Percentiles rank a stretch among this genome's conserved stretches.
Conservation (phyloP, 2,888 invertebrate genomes). For the Pteria penguin region DNA sequence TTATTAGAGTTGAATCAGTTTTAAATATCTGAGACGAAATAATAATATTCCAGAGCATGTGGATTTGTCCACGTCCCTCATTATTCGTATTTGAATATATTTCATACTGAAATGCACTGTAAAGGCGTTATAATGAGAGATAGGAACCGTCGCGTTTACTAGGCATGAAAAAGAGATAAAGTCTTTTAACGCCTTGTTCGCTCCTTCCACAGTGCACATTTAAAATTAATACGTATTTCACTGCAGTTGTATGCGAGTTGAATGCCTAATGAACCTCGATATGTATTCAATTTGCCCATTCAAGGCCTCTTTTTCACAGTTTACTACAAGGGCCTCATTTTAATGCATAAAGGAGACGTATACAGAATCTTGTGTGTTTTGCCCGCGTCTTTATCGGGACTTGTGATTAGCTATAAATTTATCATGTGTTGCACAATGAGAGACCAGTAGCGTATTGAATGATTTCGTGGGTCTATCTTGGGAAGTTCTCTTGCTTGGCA, state of each 20-base stretch:
- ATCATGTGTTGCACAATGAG: conserved; percentile 35
- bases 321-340: background rate
- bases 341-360: background rate
- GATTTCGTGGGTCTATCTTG: background rate
- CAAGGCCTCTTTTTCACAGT: background rate
- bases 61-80: no score
- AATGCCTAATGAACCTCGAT: background rate
- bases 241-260: background rate
- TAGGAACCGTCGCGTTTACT: background rate
- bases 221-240: background rate
- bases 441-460: background rate
- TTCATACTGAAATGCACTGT: no score
- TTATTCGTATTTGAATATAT: no score
- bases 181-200: background rate
- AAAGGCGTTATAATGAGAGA: background rate
- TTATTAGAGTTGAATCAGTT: no score
- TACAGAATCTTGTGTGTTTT: background rate
- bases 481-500: background rate
- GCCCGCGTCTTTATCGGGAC: no score
- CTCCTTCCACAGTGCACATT: background rate
- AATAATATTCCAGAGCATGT: no score
- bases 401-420: conserved; percentile 18
- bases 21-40: no score
- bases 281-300: background rate
- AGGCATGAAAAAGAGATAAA: background rate